phyloP scores from a whole-genome alignment of 2,797 vertebrate species.

The Sebastes oblongus region DNA sequence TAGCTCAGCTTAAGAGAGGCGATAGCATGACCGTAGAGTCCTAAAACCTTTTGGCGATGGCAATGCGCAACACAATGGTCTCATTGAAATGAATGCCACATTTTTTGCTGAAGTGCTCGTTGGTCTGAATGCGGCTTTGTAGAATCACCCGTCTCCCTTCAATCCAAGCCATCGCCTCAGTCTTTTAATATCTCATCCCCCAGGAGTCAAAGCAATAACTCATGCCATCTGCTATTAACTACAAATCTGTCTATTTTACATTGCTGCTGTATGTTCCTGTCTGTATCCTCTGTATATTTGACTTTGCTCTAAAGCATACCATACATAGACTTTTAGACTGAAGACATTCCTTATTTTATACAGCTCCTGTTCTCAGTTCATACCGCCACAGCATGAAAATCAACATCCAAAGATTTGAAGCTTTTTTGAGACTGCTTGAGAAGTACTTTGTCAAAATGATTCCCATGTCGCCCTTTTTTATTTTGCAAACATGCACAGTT shows the following conservation, averaged over 20 bases:
- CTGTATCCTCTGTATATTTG: not conserved
- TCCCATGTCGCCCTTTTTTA: conserved; percentile 18
- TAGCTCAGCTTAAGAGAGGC: not conserved
- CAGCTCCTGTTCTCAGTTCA: not conserved
- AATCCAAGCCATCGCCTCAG: not conserved
- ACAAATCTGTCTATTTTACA: conserved; percentile 1
- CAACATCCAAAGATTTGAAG: not conserved
- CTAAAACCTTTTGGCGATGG: not conserved
- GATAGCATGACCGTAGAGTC: not conserved
- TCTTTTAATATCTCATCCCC: not conserved
- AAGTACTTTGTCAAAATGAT: conserved; percentile 8
- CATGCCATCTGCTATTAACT: conserved; percentile 2
- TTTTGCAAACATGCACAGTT: conserved; percentile 1
- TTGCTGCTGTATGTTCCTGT: not conserved
- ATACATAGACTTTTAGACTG: not conserved
- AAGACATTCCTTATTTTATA: not conserved
- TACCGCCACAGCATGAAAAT: not conserved
- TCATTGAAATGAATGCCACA: not conserved
- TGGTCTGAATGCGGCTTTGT: not conserved
- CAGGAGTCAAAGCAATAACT: not conserved
- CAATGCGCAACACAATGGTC: not conserved
- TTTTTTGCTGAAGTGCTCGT: not conserved
- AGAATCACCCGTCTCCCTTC: not conserved
- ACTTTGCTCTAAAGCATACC: not conserved
- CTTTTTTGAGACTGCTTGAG: not conserved